Evolutionary conservation across 2,113 vertebrate genomes (phyloP), one percentile per base, ranked within the genome.

Genomic region (Jaculus jaculus): DNA sequence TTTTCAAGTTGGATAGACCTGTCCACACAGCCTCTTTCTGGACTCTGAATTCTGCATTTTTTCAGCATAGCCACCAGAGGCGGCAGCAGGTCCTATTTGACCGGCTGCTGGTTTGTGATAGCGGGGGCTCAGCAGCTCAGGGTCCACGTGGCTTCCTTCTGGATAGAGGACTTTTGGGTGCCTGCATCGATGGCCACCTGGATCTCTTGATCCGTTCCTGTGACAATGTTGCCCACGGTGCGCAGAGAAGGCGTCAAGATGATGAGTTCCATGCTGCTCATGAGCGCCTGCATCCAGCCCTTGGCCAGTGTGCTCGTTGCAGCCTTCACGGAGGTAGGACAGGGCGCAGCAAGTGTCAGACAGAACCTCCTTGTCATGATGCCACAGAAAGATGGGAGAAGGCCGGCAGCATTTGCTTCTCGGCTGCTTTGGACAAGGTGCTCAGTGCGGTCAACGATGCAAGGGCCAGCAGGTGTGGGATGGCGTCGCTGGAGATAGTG

Each of bases 311-410:
- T 98, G 98, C 9, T 99, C 98, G 0, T 99, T 99, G 77, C 98
- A 97, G 9, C 98, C 98, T 0, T 99, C 99, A 0, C 99, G 99
- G 87, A 99, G 98, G 95, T 99, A 99, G 54, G 99, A 99, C 68
- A 99, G 5, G 0, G 99, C 99, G 99, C 99, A 99, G 97, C 99
- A 99, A 65, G 98, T 97, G 15, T 99, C 99, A 0, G 98, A 99
- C 77, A 99, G 93, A 2, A 99, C 90, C 2, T 99, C 98, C 5
- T 96, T 98, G 60, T 99, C 99, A 2, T 97, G 60, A 0, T 98
- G 98, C 42, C 98, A 96, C 34, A 99, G 93, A 42, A 42, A 99
- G 97, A 92, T 97, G 97, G 92, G 97, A 65, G 28, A 99, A 97
- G 1, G 98, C 96, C 0, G 99, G 99, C 86, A 99, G 97, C 39